phyloP scores from a whole-genome alignment of 2,113 vertebrate species.

The Melanerpes formicivorus region DNA sequence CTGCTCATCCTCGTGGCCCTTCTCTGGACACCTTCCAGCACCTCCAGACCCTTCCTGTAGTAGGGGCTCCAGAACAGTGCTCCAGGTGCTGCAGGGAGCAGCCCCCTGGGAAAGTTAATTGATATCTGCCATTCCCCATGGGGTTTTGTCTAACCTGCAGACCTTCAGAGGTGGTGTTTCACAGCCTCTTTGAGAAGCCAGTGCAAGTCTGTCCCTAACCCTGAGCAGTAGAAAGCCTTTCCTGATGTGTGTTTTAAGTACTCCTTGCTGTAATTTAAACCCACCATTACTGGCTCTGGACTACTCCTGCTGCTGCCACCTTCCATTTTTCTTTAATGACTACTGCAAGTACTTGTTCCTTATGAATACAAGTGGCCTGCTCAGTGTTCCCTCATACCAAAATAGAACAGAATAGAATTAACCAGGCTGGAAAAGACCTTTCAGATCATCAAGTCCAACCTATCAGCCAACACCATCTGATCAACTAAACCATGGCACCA shows the following conservation, averaged over 20 bases:
- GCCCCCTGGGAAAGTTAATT: background rate
- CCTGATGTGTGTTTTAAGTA: background rate
- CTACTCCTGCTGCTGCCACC: background rate
- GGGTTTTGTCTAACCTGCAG: background rate
- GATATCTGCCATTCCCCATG: background rate
- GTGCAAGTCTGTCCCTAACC: background rate
- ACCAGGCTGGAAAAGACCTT: too few relatives aligned
- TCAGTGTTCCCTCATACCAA: constrained; percentile 12
- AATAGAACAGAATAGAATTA: background rate
- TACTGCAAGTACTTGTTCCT: background rate
- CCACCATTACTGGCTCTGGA: background rate
- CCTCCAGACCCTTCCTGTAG: too few relatives aligned
- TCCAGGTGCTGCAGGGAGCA: background rate
- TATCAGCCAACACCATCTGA: too few relatives aligned
- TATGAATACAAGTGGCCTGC: constrained; percentile 18
- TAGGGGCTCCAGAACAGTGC: too few relatives aligned
- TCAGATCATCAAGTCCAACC: too few relatives aligned
- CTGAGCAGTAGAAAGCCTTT: background rate
- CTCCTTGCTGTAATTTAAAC: constrained; percentile 16
- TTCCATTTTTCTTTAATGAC: constrained; percentile 36
- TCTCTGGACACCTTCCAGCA: too few relatives aligned
- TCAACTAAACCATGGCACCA: too few relatives aligned
- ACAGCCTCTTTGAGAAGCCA: background rate
- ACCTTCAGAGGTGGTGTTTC: background rate
- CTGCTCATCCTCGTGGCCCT: too few relatives aligned